phyloP scores from a whole-genome alignment of 2,113 vertebrate genomes.

The Stercorarius parasiticus region DNA sequence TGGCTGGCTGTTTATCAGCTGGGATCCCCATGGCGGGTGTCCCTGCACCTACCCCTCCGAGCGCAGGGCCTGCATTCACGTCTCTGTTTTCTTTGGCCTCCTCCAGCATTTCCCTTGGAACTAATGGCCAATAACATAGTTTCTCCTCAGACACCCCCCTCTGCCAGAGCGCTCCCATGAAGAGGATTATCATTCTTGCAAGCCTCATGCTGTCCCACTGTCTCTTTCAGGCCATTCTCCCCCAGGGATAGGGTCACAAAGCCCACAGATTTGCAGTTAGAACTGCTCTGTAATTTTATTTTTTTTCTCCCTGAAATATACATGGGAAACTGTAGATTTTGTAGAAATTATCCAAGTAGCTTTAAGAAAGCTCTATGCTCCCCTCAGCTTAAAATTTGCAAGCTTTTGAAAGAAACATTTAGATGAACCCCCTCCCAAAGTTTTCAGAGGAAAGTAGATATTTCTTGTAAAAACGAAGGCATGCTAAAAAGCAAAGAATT shows the following conservation, averaged over 20 bases:
- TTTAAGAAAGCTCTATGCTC: not conserved
- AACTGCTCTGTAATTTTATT: not conserved
- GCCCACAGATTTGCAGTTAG: not conserved
- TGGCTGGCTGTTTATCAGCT: not conserved
- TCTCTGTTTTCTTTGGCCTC: conserved; percentile 14
- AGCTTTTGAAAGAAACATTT: not conserved
- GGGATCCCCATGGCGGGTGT: rapidly evolving
- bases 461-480: not conserved
- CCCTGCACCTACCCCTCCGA: not conserved
- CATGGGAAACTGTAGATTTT: not conserved
- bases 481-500: not conserved
- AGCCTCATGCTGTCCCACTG: not conserved
- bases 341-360: not conserved
- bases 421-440: not conserved
- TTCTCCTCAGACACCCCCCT: not conserved
- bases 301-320: not conserved
- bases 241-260: not conserved
- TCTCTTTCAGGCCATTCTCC: not conserved
- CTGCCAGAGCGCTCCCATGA: not conserved
- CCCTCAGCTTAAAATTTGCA: not conserved
- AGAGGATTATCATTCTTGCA: not conserved
- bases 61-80: not conserved
- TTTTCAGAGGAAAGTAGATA: not conserved
- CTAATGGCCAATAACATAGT: not conserved
- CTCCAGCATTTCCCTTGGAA: not conserved